These are phyloP conservation scores for Panzeria rudis DNA, from an alignment of 2,888 invertebrate genomes.

Conservation along the genomic window DNA sequence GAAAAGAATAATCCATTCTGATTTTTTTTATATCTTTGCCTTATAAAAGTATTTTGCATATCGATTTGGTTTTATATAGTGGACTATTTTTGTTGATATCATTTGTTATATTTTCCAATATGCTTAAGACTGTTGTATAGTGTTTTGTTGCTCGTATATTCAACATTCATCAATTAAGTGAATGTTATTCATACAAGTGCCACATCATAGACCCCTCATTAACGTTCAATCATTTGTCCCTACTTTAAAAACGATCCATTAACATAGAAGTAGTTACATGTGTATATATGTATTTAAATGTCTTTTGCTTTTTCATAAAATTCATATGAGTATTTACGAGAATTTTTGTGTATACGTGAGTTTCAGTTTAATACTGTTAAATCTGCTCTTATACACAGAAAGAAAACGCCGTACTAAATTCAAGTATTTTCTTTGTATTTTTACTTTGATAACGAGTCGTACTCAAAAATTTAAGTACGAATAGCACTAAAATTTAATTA, in stretches of 20 bases:
- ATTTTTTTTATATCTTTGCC: not conserved
- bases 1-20: not conserved
- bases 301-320: not conserved
- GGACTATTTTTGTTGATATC: not conserved
- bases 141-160: not conserved
- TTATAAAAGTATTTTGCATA: not conserved
- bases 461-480: too few relatives aligned
- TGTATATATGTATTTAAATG: too few relatives aligned
- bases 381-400: too few relatives aligned
- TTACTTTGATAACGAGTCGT: too few relatives aligned
- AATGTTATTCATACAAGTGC: not conserved
- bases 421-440: too few relatives aligned
- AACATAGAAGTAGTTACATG: too few relatives aligned
- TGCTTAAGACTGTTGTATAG: not conserved
- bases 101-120: not conserved
- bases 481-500: too few relatives aligned
- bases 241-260: not conserved
- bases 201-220: not conserved
- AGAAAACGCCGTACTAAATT: too few relatives aligned
- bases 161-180: constrained; percentile 14
- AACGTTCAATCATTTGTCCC: constrained; percentile 7
- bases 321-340: not conserved
- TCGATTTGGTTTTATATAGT: not conserved
- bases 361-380: too few relatives aligned
- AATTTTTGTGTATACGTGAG: not conserved